Conservation (phyloP, 2,797 vertebrate genomes). For the Gobio occitaniae region DNA sequence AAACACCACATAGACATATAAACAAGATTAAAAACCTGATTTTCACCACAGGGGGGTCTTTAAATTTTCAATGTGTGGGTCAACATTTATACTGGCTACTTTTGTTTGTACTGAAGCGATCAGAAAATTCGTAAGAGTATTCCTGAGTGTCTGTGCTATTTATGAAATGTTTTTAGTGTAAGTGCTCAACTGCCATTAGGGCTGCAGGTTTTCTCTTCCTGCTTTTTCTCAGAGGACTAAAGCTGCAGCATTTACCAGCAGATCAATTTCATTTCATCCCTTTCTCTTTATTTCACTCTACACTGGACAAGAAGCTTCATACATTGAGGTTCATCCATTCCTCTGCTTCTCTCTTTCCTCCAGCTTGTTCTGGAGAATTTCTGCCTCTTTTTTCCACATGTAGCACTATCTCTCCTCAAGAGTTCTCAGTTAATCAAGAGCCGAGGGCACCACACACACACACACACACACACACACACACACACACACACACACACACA, state of each 20-base stretch:
- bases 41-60: too few species aligned
- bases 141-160: conserved; percentile 42
- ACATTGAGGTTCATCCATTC: conserved; percentile 18
- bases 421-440: conserved; percentile 28
- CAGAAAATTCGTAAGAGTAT: conserved; percentile 38
- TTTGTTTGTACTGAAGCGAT: background rate
- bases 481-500: background rate
- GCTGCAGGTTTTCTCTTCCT: conserved; percentile 44
- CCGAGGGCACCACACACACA: background rate
- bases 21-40: too few species aligned
- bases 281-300: conserved; percentile 29
- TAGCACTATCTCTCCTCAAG: conserved; percentile 41
- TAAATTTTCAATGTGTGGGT: background rate
- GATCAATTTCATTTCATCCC: conserved; percentile 51
- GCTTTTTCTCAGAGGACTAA: conserved; percentile 49
- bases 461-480: too few species aligned
- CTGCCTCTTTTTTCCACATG: conserved; percentile 12
- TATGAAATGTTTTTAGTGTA: conserved; percentile 52
- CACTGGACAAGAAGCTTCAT: conserved; percentile 25
- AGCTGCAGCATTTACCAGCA: conserved; percentile 53
- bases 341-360: conserved; percentile 5
- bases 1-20: too few species aligned
- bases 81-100: background rate
- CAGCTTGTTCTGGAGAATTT: background rate
- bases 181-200: conserved; percentile 57